Conservation (phyloP, 2,113 vertebrate species). For the Daphoenositta chrysoptera region DNA sequence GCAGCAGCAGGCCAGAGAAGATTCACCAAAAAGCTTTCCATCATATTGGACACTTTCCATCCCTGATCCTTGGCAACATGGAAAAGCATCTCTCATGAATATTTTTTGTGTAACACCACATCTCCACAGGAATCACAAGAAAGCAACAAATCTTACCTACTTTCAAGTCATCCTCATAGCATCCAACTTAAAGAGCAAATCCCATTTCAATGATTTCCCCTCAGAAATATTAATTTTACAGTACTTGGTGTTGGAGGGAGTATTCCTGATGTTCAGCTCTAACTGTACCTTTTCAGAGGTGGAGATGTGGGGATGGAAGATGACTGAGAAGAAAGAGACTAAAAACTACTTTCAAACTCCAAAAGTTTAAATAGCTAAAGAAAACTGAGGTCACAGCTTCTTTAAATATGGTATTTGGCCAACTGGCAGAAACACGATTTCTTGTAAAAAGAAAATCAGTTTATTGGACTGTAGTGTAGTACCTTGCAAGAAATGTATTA, state of each 20-base stretch:
- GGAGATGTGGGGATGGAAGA: background rate
- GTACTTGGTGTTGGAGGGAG: background rate
- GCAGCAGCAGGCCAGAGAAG: background rate
- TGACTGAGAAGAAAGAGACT: background rate
- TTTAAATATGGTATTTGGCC: background rate
- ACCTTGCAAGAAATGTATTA: background rate
- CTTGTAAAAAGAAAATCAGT: background rate
- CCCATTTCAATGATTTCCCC: background rate
- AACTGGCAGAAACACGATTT: background rate
- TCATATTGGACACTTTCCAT: accelerated
- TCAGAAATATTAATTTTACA: background rate
- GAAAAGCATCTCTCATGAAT: background rate
- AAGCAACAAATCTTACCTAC: background rate
- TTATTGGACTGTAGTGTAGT: background rate
- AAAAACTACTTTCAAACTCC: background rate
- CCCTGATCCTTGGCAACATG: background rate
- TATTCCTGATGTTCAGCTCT: background rate
- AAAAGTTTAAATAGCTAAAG: background rate
- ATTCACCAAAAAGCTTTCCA: background rate
- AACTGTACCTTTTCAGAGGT: background rate
- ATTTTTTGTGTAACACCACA: background rate
- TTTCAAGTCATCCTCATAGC: background rate
- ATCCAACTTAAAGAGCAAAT: background rate
- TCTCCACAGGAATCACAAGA: background rate
- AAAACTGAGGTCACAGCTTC: background rate